These are phyloP conservation scores for Stenichneumon culpator DNA, from an alignment of 2,888 invertebrate genomes.

Conservation along the genomic window DNA sequence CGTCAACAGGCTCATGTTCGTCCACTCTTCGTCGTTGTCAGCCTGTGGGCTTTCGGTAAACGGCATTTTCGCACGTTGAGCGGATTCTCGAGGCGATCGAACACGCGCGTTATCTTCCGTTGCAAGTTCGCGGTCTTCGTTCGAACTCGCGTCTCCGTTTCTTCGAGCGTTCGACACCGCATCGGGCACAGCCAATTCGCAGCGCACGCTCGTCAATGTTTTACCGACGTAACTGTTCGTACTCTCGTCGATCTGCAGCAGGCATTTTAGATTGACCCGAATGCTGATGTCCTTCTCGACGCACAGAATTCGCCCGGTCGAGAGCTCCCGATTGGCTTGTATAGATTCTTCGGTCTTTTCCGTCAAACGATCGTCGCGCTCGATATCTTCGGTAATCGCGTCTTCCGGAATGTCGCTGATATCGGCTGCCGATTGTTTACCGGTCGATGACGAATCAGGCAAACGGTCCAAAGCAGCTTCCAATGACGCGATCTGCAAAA, in stretches of 20 bases:
- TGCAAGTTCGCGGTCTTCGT: conserved; percentile 26
- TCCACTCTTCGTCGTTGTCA: conserved; percentile 77
- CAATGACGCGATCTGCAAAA: background rate
- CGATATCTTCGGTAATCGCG: background rate
- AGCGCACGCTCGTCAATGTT: conserved; percentile 76
- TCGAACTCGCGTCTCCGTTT: conserved; percentile 68
- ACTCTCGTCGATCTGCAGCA: conserved; percentile 77
- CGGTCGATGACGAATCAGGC: background rate
- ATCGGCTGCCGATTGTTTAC: background rate
- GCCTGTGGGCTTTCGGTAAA: conserved; percentile 71
- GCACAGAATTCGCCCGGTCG: conserved; percentile 1
- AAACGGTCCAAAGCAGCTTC: background rate
- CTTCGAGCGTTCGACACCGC: conserved; percentile 54
- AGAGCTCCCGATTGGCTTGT: background rate
- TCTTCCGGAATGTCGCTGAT: background rate
- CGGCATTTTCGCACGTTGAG: conserved; percentile 71
- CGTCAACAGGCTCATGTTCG: conserved; percentile 74
- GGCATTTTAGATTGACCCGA: conserved; percentile 76
- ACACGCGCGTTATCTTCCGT: background rate
- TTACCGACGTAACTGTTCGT: conserved; percentile 76
- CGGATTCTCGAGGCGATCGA: conserved; percentile 70
- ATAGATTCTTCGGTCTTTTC: background rate
- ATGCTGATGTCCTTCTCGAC: conserved; percentile 78
- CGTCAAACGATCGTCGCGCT: background rate
- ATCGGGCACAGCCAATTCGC: conserved; percentile 69